Base-by-base conservation (phyloP, 2,797 vertebrate genomes). In the Myotis daubentonii region DNA sequence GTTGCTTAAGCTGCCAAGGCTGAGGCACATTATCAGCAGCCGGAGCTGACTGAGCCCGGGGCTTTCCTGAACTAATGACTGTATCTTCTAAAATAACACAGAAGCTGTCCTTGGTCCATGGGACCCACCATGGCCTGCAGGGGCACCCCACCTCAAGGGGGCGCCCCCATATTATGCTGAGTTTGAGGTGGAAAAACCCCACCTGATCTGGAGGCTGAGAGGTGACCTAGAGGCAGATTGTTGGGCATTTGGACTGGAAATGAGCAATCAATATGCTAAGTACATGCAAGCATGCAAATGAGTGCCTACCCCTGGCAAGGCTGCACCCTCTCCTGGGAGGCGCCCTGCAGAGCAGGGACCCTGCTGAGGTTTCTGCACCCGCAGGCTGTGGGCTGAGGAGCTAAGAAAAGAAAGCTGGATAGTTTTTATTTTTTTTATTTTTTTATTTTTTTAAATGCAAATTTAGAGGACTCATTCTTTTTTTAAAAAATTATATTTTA, bases 231-330 rank as follows among this genome's bases (percentile, higher is more conserved):
- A 91, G 79, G 62, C 2, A 1, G 5, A 41, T 68, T 3, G 11
- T 2, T 57, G 6, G 17, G 74, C 41, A 25, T 6, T 51, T 11
- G 12, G 28, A 36, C 83, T 68, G 71, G 71, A 94, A 93, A 89
- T 49, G 60, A 94, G 96, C 80, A 87, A 87, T 93, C 60, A 81
- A 16, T 81, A 93, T 91, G 93, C 71, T 84, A 85, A 96, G 38
- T 75, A 2, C n/a, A 71, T 28, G 91, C 33, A 20, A 41, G 71
- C 66, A 70, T 89, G 94, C 70, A 87, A 84, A 96, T 95, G 23
- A 60, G 66, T 28, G 25, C 57, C 57, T 60, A 13, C 57, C 57
- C 28, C 25, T 28, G 25, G 57, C 57, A 28, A 60, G 11, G 57
- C 57, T 5, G 0, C 33, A 33, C 81, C 62, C 66, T 94, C 74